phyloP scores from a whole-genome alignment of 2,888 invertebrate genomes.

The Chesias legatella region DNA sequence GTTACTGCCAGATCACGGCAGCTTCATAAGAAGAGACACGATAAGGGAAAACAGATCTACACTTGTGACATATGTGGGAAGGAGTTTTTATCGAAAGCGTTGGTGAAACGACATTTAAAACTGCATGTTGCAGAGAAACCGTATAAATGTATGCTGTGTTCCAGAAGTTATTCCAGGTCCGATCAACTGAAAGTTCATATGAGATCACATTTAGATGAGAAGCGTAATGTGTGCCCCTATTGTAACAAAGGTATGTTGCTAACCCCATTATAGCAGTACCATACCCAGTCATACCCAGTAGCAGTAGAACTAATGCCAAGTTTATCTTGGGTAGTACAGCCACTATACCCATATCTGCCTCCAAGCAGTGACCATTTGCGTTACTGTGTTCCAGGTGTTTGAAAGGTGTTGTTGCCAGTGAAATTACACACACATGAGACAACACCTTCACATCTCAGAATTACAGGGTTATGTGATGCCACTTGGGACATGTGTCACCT shows the following conservation, averaged over 20 bases:
- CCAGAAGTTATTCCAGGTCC: conserved; percentile 78
- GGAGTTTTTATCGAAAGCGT: conserved; percentile 55
- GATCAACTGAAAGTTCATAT: conserved; percentile 81
- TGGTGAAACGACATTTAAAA: conserved; percentile 72
- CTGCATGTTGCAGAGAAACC: conserved; percentile 76
- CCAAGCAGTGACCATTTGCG: too few species aligned
- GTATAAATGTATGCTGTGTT: conserved; percentile 77
- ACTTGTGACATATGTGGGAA: conserved; percentile 74
- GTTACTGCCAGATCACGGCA: conserved; percentile 72
- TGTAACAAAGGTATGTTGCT: conserved; percentile 76
- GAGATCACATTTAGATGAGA: conserved; percentile 78
- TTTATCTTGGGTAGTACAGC: too few species aligned
- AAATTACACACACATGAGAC: too few species aligned
- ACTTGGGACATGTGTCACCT: too few species aligned
- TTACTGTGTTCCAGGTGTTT: too few species aligned
- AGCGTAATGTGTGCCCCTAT: conserved; percentile 79
- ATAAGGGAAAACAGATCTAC: conserved; percentile 39
- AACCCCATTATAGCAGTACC: too few species aligned
- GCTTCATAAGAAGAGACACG: conserved; percentile 56
- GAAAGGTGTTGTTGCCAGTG: too few species aligned
- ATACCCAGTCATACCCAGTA: too few species aligned
- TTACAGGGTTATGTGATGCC: too few species aligned
- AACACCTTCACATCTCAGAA: too few species aligned
- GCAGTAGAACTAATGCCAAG: too few species aligned
- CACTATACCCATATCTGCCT: too few species aligned